Evolutionary conservation across 2,888 invertebrate genomes (phyloP), one percentile per base, ranked within the genome.

Genomic region (Drosophila ezoana): DNA sequence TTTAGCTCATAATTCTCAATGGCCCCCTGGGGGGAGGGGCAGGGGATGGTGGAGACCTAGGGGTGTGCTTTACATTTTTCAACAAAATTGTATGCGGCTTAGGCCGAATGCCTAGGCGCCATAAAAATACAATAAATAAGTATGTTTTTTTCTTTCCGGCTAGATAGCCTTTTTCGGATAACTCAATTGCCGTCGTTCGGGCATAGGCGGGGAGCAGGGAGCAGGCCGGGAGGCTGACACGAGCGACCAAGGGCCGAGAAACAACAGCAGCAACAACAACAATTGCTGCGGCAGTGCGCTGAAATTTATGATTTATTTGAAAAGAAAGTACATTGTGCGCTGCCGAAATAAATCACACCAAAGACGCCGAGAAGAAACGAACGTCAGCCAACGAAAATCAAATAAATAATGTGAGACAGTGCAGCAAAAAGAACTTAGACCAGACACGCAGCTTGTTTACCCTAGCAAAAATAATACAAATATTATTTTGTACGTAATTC

Each of bases 221-320:
- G 32, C 53, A 20, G 23, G 18, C 20, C 32, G 32, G 20, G 11
- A 49, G 51, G 23, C 37, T 41, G 23, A 33, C 23, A 59, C 33
- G 10, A 51, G 57, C 45, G 16, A 6, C 35, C 49, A 32, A 57
- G 49, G 4, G 35, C 20, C 20, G 10, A 52, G 38, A 13, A 38
- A 53, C 20, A 23, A 51, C 23, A 61, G 23, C 48, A 49, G 4
- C 13, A 35, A 40, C 32, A 53, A 68, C 56, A 81, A 64, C 61
- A 65, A 72, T 66, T 73, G 74, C 60, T 67, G 61, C 72, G 52
- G 72, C 82, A 68, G 63, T 79, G 82, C 74, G 89, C 81, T 81
- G 89, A 89, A 88, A 87, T 87, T 87, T 87, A 89, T 87, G 87
- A 87, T 87, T 87, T 89, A 89, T 87, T 87, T 88, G 81, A 80